These are phyloP conservation scores for Dendrolimus pini DNA, from an alignment of 2,888 invertebrate species.

Conservation along the genomic window DNA sequence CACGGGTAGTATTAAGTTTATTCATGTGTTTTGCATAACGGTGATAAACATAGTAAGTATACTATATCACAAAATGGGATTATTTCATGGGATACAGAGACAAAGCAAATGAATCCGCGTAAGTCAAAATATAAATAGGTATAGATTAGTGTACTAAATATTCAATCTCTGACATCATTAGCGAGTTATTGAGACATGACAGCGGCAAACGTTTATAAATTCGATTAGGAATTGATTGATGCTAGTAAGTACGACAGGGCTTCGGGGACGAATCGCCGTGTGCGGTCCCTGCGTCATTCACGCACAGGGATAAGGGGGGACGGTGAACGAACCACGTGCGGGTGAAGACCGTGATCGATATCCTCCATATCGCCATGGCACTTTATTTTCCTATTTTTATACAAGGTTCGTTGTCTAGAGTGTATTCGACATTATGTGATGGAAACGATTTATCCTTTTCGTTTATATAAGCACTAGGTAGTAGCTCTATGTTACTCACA, in stretches of 20 bases:
- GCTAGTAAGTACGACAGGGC: slow-evolving; percentile 22
- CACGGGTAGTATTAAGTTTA: too few species aligned
- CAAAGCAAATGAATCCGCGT: too few species aligned
- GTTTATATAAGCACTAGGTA: too few species aligned
- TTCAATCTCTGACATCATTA: background rate
- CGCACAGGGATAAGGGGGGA: slow-evolving; percentile 15
- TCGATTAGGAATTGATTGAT: slow-evolving; percentile 61
- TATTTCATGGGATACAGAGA: too few species aligned
- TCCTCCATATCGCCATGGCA: slow-evolving; percentile 5
- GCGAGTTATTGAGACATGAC: background rate
- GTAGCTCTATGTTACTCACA: too few species aligned
- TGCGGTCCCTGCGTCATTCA: slow-evolving; percentile 28
- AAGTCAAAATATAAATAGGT: too few species aligned
- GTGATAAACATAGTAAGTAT: too few species aligned
- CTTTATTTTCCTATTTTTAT: background rate
- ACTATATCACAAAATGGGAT: too few species aligned
- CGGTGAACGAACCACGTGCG: slow-evolving; percentile 3
- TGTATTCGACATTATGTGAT: too few species aligned
- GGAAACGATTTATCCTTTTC: too few species aligned
- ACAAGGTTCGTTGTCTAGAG: background rate
- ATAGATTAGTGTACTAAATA: background rate
- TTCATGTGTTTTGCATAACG: too few species aligned
- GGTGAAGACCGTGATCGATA: slow-evolving; percentile 20
- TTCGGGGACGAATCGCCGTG: slow-evolving; percentile 15
- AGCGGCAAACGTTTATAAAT: slow-evolving; percentile 46